These are phyloP conservation scores for Odontamblyopus lacepedii DNA, from an alignment of 2,797 vertebrate genomes.

Conservation along the genomic window DNA sequence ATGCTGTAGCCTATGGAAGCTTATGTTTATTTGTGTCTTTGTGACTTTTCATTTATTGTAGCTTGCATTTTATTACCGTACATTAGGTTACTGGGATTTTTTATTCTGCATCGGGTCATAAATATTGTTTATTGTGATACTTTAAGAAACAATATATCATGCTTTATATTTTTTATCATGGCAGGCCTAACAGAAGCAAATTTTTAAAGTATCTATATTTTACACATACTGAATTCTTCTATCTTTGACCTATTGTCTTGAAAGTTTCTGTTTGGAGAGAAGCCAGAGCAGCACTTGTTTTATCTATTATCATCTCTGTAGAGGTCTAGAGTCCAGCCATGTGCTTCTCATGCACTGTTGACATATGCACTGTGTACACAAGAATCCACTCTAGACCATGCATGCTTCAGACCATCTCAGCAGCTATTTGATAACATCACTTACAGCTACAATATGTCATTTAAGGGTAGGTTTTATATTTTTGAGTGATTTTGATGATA, in stretches of 20 bases:
- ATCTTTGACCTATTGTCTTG: background rate
- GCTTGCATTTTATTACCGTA: too few relatives aligned
- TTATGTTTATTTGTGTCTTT: too few relatives aligned
- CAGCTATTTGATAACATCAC: background rate
- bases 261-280: slow-evolving; percentile 41
- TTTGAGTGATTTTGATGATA: background rate
- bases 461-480: background rate
- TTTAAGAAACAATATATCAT: too few relatives aligned
- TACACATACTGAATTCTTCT: background rate
- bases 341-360: slow-evolving; percentile 38
- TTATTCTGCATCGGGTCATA: background rate
- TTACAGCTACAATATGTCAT: background rate
- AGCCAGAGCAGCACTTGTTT: slow-evolving; percentile 43
- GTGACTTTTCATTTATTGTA: too few relatives aligned
- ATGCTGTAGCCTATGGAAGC: too few relatives aligned
- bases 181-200: too few relatives aligned
- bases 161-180: too few relatives aligned
- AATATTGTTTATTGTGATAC: background rate
- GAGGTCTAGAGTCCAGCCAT: slow-evolving; percentile 64
- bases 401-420: background rate
- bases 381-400: slow-evolving; percentile 1
- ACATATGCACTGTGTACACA: slow-evolving; percentile 27
- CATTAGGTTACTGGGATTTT: too few relatives aligned
- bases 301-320: slow-evolving; percentile 52
- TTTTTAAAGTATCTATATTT: too few relatives aligned